A percentile compares a stretch with the other conserved stretches of the same genome.
These are phyloP conservation scores for Cricetomys ansorgei DNA, from an alignment of 2,113 vertebrate genomes.

Conservation along the genomic window DNA sequence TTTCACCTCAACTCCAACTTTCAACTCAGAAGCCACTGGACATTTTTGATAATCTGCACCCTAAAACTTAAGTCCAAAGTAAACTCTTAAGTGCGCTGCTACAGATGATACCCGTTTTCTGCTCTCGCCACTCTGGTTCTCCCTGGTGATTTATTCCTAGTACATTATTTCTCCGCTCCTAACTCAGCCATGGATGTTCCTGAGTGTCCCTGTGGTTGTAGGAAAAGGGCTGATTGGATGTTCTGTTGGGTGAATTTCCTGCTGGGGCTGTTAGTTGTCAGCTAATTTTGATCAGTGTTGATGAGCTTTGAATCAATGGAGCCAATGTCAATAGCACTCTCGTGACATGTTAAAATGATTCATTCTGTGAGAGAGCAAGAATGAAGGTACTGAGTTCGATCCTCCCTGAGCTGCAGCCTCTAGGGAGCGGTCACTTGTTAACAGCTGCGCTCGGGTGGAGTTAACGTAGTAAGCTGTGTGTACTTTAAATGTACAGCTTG, in stretches of 20 bases:
- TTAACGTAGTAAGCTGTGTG: not conserved
- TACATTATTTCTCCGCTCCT: not conserved
- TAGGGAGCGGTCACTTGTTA: not conserved
- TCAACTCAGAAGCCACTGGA: not conserved
- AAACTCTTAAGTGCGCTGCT: conserved; percentile 31
- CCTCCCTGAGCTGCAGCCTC: conserved; percentile 12
- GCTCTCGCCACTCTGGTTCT: not conserved
- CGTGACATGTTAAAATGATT: conserved; percentile 7
- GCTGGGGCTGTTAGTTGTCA: not conserved
- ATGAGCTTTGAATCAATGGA: not conserved
- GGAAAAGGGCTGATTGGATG: conserved; percentile 46
- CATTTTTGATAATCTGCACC: not conserved
- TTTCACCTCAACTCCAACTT: not conserved
- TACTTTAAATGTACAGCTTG: not conserved
- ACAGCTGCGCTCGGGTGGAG: not conserved
- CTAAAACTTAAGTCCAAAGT: conserved; percentile 11
- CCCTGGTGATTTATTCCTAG: not conserved
- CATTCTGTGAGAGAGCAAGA: not conserved
- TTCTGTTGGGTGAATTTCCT: conserved; percentile 43
- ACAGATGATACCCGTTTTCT: not conserved
- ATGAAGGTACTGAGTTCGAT: not conserved
- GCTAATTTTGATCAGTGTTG: conserved; percentile 44
- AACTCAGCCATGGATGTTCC: no score
- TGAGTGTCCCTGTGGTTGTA: conserved; percentile 16
- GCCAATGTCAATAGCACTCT: not conserved